Evolutionary conservation across 2,888 invertebrate genomes (phyloP).

Genomic region (Platycnemis pennipes): DNA sequence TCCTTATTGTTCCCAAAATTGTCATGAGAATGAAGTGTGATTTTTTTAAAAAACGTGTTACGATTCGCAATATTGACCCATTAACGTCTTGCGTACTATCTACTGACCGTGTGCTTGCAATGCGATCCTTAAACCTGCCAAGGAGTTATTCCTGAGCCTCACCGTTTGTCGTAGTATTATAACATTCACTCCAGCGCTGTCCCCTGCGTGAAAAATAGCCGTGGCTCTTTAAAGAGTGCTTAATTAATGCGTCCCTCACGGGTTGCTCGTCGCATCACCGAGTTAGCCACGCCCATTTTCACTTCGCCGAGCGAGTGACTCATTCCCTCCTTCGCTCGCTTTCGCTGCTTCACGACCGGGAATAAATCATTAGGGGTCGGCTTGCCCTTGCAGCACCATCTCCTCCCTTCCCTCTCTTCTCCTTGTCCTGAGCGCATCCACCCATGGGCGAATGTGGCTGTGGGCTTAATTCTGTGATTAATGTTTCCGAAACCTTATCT

Average conservation of each 20-base stretch:
- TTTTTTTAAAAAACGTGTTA: too few species aligned
- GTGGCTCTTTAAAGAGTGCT: neutral
- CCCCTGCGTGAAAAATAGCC: neutral
- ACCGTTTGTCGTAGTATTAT: neutral
- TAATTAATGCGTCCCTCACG: constrained; percentile 20
- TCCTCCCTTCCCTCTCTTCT: neutral
- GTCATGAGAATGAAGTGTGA: too few species aligned
- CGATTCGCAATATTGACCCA: neutral
- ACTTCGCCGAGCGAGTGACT: neutral
- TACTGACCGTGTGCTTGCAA: neutral
- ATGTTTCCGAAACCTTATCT: neutral
- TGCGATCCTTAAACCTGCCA: neutral
- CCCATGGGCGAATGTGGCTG: neutral
- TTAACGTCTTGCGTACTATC: neutral
- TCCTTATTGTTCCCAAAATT: too few species aligned
- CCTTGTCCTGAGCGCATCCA: neutral
- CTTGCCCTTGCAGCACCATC: neutral
- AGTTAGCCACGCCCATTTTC: constrained; percentile 3
- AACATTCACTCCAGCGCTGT: neutral
- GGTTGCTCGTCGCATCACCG: neutral
- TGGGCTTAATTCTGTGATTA: neutral
- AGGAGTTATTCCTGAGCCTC: neutral
- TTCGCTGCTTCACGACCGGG: neutral
- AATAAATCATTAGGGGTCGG: constrained; percentile 5
- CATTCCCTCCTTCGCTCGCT: neutral